Base-by-base conservation (phyloP, 2,888 invertebrate species). In the Noctua pronuba region DNA sequence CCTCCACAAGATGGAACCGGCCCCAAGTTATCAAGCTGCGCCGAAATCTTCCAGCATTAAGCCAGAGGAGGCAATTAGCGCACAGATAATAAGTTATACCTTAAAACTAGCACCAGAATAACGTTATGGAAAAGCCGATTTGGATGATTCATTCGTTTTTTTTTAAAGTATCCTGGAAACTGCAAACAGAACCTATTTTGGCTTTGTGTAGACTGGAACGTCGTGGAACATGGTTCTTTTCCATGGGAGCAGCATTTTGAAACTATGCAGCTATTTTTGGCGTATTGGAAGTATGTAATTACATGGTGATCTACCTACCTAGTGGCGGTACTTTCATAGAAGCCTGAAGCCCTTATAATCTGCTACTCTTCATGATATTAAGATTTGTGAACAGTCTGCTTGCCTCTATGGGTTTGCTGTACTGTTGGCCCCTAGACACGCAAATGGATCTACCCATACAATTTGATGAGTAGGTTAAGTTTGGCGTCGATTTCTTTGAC, bases 31-130 rank as follows among this genome's bases (percentile, higher is more conserved):
- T 89, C 90, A 77, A 75, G 69, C 80, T 69, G 72, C 73, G 74
- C 83, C 85, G 75, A 83, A 88, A 90, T 88, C 86, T 89, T 86
- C 85, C 87, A 79, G 80, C 92, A 90, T 92, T 92, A 92, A 91
- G 90, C 92, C 92, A 89, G 91, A 89, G 91, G 91, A 92, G 86
- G 92, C 91, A 94, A 94, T 95, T 94, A 94, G 90, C 88, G 87
- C 87, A 71, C 86, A 88, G 85, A 87, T 88, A 94, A 92, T 88
- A 94, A 92, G 46, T 85, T 82, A 74, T 89, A 92, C 93, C 89
- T 94, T 93, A 92, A 86, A 87, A 89, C 87, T 90, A 77, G 84
- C 84, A 81, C 82, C 76, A 77, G 84, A 62, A 71, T 60, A 71
- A 64, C 58, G 18, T 73, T 75, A 79, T 46, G 74, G 64, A 64